Percentiles rank a stretch among this genome's conserved stretches.
Evolutionary conservation across 2,113 vertebrate species (phyloP).

Genomic region (Rhynchomys soricoides): DNA sequence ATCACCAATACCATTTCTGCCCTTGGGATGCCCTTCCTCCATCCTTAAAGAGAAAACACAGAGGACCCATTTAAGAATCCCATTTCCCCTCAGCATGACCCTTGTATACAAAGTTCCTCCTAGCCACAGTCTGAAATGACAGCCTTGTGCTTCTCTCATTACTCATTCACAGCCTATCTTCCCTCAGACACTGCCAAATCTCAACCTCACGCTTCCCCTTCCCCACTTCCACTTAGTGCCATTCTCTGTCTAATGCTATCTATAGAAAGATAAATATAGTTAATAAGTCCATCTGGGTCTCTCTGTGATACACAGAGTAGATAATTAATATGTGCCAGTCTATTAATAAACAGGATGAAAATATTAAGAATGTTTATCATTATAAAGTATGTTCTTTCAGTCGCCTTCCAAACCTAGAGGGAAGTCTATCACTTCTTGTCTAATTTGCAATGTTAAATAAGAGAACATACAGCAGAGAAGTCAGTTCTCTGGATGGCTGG

Average conservation of each 20-base stretch:
- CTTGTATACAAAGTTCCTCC: neutral
- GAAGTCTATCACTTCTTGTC: neutral
- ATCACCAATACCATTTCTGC: neutral
- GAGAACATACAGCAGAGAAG: neutral
- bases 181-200: neutral
- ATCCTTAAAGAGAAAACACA: neutral
- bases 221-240: neutral
- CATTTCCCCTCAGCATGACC: neutral
- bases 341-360: slow-evolving; percentile 22
- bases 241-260: neutral
- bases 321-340: neutral
- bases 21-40: neutral
- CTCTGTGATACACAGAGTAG: neutral
- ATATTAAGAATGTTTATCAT: slow-evolving; percentile 21
- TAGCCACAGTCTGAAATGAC: neutral
- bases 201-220: neutral
- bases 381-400: neutral
- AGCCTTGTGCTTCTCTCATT: neutral
- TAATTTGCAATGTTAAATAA: neutral
- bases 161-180: neutral
- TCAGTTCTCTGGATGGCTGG: neutral
- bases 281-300: neutral
- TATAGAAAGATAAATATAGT: neutral
- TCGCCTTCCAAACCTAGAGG: neutral
- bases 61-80: neutral